phyloP scores from a whole-genome alignment of 2,113 vertebrate genomes.

The Lontra canadensis region DNA sequence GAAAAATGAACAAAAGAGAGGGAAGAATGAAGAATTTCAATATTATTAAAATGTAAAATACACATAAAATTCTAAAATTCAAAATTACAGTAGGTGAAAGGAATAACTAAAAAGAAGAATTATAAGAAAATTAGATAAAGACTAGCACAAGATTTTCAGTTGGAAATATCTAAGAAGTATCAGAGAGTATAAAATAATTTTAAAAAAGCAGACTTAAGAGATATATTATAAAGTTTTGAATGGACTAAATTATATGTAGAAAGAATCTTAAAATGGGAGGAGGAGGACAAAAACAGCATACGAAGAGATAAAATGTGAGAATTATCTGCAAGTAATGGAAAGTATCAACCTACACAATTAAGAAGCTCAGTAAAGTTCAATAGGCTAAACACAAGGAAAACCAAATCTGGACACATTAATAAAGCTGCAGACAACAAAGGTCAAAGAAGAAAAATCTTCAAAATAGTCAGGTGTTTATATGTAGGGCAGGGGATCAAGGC shows the following conservation, averaged over 20 bases:
- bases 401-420: background rate
- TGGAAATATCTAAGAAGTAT: background rate
- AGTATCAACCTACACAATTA: background rate
- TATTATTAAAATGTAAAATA: background rate
- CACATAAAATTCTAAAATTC: background rate
- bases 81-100: background rate
- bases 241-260: too few relatives aligned
- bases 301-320: background rate
- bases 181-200: background rate
- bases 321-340: background rate
- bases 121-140: background rate
- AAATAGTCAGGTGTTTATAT: background rate
- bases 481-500: background rate
- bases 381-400: background rate
- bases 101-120: background rate
- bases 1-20: background rate
- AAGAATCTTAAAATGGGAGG: background rate
- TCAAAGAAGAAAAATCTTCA: background rate
- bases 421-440: background rate
- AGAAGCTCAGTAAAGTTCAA: background rate
- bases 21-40: background rate
- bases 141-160: background rate
- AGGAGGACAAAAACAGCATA: background rate
- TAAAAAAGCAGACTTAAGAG: background rate
- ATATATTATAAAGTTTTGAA: background rate